A percentile compares a stretch with the other conserved stretches of the same genome.
Conservation (phyloP, 2,888 invertebrate species). For the Globia sparganii region DNA sequence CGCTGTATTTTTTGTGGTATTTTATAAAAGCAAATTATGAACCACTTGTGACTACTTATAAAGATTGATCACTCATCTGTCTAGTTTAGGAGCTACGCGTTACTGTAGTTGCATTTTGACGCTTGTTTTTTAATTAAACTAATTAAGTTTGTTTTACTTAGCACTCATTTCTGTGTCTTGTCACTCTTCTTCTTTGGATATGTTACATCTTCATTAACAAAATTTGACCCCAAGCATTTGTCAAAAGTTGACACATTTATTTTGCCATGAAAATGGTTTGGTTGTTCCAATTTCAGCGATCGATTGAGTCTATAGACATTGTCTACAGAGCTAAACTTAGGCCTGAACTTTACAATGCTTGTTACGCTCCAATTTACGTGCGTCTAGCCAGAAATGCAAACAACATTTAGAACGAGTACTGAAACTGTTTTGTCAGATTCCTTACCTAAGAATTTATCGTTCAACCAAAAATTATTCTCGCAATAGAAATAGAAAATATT, state of each 20-base stretch:
- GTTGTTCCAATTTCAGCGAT: conserved; percentile 10
- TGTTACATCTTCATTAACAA: neutral
- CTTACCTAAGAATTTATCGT: neutral
- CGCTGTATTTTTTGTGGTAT: too few relatives aligned
- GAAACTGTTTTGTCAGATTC: neutral
- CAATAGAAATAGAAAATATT: too few relatives aligned
- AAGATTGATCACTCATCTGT: conserved; percentile 6
- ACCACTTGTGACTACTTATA: too few relatives aligned
- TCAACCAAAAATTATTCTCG: neutral
- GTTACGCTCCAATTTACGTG: conserved; percentile 26
- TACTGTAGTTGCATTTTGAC: neutral
- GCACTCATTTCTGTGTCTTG: neutral
- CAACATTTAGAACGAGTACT: neutral
- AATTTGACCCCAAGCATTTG: neutral
- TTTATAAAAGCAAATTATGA: neutral
- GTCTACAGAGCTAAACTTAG: conserved; percentile 27
- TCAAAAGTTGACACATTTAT: neutral
- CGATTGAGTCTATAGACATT: neutral
- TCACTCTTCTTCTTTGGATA: neutral
- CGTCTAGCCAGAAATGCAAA: neutral
- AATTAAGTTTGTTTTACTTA: neutral
- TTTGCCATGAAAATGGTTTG: neutral
- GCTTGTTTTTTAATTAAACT: neutral
- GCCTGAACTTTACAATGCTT: conserved; percentile 20
- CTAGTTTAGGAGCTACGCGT: neutral